phyloP scores from a whole-genome alignment of 2,797 vertebrate genomes.

The Garrulus glandarius region DNA sequence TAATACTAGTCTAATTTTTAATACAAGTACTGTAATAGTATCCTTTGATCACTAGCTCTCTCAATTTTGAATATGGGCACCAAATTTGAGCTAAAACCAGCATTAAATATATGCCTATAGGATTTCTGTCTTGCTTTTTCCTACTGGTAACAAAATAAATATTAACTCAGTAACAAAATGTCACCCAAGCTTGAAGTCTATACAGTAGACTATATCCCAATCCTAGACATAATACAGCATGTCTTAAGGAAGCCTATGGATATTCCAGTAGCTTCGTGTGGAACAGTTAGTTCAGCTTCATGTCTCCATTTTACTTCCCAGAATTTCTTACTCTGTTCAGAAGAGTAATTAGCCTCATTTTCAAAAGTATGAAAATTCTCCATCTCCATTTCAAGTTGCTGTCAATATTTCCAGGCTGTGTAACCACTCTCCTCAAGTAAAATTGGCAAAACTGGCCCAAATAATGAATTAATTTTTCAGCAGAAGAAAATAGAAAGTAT shows the following conservation, averaged over 20 bases:
- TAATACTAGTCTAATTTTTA: background rate
- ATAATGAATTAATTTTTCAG: background rate
- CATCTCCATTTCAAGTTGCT: background rate
- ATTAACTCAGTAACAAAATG: background rate
- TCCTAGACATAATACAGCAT: background rate
- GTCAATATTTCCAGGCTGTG: background rate
- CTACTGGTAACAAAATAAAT: background rate
- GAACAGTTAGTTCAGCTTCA: background rate
- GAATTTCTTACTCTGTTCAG: background rate
- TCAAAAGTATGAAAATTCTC: background rate
- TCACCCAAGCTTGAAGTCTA: background rate
- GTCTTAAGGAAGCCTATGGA: background rate
- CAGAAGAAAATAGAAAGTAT: background rate
- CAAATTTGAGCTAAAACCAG: background rate
- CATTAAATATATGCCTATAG: background rate
- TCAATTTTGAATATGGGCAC: background rate
- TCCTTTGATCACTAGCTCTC: background rate
- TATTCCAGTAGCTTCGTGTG: background rate
- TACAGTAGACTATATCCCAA: background rate
- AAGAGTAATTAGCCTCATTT: background rate
- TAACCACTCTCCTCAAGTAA: background rate
- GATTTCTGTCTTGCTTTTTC: background rate
- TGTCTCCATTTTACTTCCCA: background rate
- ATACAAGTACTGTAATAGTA: background rate
- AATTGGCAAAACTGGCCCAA: background rate